Evolutionary conservation across 2,888 invertebrate genomes (phyloP), one percentile per base, ranked within the genome.

Genomic region (Laothoe populi): DNA sequence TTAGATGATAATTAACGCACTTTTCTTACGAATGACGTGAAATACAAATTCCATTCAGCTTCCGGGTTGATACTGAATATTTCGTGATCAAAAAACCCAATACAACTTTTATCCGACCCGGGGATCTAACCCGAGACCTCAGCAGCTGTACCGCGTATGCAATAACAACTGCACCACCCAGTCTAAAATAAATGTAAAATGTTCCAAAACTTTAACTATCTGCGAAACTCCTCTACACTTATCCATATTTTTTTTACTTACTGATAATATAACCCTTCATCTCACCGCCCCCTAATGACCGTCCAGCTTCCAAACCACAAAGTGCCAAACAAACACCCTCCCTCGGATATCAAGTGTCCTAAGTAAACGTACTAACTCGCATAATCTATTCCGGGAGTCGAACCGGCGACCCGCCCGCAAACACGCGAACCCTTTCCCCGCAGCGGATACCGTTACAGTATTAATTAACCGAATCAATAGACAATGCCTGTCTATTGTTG

Each of bases 371-470:
- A 66, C 72, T 79, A 79, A 70, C 75, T 70, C 70, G 67, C 64
- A 66, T 79, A 75, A 78, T 78, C 77, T 75, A 77, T 74, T 71
- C 74, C 75, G 73, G 73, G 81, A 83, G 71, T 72, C 70, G 75
- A 84, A 82, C 79, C 76, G 71, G 77, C 68, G 72, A 73, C 82
- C 80, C 82, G 35, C 31, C 70, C 59, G 78, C 82, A 86, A 86
- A 86, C 83, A 86, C 62, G 62, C 65, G 64, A 78, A 81, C 82
- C 83, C 83, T 81, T 82, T 82, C 77, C 62, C 72, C 76, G 75
- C 78, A 76, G 64, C 69, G 75, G 77, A 86, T 82, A 82, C 86
- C 77, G 66, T 53, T 53, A 53, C 53, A 75, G 81, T 85, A 88
- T 86, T 87, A 86, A 88, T 88, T 87, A 87, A 79, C 72, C 24